phyloP scores from a whole-genome alignment of 2,113 vertebrate genomes.

The Isichthys henryi region DNA sequence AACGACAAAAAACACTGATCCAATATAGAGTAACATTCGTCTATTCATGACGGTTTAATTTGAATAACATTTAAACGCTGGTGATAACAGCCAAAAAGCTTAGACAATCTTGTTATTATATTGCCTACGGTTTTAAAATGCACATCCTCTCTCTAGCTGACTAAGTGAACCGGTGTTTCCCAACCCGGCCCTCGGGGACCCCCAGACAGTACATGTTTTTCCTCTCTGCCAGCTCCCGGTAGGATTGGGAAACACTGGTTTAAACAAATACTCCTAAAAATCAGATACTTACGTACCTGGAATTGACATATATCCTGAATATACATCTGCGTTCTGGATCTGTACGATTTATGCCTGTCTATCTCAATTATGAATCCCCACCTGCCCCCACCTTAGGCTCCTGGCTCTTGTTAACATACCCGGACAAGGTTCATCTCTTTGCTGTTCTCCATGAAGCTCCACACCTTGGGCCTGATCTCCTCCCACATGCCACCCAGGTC shows the following conservation, averaged over 20 bases:
- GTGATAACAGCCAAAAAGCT: background rate
- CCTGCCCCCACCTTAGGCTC: background rate
- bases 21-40: background rate
- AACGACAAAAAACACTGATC: background rate
- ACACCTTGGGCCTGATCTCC: slow-evolving; percentile 81
- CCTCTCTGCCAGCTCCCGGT: background rate
- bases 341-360: background rate
- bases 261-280: background rate
- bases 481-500: slow-evolving; percentile 92
- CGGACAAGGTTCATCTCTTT: slow-evolving; percentile 81
- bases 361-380: background rate
- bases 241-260: background rate
- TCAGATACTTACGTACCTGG: background rate
- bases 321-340: background rate
- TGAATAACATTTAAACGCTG: background rate
- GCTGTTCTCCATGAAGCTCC: slow-evolving; percentile 86
- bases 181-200: background rate
- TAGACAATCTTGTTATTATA: background rate
- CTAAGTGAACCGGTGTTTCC: background rate
- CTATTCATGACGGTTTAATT: background rate
- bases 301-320: background rate
- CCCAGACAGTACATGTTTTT: background rate
- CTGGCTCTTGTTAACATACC: slow-evolving; percentile 53
- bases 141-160: background rate
- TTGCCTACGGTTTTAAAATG: background rate